A percentile compares a stretch with the other conserved stretches of the same genome.
Conservation (phyloP, 2,797 vertebrate species). For the Gallirallus australis region DNA sequence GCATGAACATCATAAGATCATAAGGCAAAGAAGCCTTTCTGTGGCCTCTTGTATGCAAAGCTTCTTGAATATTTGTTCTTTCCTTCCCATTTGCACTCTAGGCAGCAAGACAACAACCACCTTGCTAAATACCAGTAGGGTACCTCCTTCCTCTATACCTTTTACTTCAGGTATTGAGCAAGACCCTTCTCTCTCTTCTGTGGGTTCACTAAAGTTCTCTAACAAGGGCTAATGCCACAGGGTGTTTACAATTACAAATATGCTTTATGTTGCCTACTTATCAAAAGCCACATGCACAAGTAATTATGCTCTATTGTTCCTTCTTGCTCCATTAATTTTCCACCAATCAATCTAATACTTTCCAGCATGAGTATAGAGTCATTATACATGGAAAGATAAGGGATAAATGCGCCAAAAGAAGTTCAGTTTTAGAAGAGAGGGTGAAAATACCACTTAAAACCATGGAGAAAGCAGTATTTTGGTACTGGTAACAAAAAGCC, state of each 20-base stretch:
- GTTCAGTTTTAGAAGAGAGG: neutral
- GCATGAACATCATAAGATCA: neutral
- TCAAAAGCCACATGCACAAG: neutral
- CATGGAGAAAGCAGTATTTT: neutral
- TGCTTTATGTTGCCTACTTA: neutral
- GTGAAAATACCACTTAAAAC: neutral
- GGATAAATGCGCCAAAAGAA: neutral
- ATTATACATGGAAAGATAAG: neutral
- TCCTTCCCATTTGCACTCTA: neutral
- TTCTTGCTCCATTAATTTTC: constrained; percentile 30
- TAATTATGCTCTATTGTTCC: neutral
- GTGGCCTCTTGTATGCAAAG: neutral
- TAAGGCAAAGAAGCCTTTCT: neutral
- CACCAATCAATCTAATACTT: neutral
- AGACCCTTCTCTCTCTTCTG: neutral
- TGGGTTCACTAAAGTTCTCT: neutral
- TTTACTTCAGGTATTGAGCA: neutral
- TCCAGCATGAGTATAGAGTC: neutral
- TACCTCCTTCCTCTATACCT: neutral
- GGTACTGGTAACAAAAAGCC: neutral
- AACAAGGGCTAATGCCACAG: neutral
- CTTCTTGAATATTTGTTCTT: neutral
- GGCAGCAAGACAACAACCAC: neutral
- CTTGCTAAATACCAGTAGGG: neutral
- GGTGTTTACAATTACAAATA: neutral